A percentile compares a stretch with the other conserved stretches of the same genome.
phyloP scores from a whole-genome alignment of 1,140 invertebrate species.

The Cotesia chilonis region DNA sequence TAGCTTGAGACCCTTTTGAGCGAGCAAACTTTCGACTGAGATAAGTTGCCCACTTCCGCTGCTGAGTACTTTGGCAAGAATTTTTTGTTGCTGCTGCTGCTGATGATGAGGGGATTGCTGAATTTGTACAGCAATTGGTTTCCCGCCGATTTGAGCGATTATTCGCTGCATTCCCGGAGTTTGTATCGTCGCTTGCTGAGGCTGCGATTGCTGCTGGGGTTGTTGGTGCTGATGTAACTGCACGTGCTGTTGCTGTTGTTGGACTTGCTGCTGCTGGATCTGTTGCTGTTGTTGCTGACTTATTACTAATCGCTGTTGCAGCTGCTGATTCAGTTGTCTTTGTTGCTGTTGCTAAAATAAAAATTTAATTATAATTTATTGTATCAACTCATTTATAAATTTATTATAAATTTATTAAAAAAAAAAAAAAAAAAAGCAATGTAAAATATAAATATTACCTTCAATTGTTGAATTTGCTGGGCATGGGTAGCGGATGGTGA shows the following conservation, averaged over 20 bases:
- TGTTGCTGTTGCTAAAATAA: constrained; percentile 34
- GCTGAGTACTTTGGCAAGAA: constrained; percentile 70
- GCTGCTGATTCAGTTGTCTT: constrained; percentile 1
- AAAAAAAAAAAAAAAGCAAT: constrained; percentile 4
- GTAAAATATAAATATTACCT: constrained; percentile 42
- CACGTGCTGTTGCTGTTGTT: constrained; percentile 46
- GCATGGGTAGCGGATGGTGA: constrained; percentile 53
- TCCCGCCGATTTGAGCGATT: constrained; percentile 64
- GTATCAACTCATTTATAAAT: constrained; percentile 5
- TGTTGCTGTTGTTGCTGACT: constrained; percentile 29
- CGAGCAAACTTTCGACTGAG: constrained; percentile 73
- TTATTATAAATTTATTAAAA: background rate
- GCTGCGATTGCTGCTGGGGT: constrained; percentile 47
- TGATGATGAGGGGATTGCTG: constrained; percentile 61
- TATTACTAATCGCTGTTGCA: constrained; percentile 3
- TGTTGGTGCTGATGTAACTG: constrained; percentile 41
- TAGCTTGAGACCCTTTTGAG: constrained; percentile 68
- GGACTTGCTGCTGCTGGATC: constrained; percentile 40
- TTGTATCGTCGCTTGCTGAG: constrained; percentile 51
- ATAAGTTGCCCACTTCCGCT: constrained; percentile 71
- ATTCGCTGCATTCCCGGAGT: constrained; percentile 61
- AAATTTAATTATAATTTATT: constrained; percentile 19
- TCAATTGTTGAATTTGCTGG: constrained; percentile 55
- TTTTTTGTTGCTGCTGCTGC: constrained; percentile 58
- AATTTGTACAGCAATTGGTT: constrained; percentile 63